Conservation (phyloP, 2,888 invertebrate species). For the Agapostemon virescens region DNA sequence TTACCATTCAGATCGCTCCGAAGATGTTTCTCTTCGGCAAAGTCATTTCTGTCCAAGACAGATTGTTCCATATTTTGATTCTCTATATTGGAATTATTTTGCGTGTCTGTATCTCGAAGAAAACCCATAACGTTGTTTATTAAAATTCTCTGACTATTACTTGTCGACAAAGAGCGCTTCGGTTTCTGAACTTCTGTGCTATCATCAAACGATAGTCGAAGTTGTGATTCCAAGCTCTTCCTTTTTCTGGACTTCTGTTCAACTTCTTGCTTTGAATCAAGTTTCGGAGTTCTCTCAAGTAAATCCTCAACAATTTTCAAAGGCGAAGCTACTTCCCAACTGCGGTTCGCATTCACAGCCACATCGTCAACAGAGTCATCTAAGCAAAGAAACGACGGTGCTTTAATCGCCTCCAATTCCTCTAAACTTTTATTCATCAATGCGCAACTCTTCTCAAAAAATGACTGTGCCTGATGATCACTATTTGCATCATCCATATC, state of each 20-base stretch:
- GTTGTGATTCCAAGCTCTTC: neutral
- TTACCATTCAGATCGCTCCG: neutral
- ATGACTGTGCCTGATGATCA: slow-evolving; percentile 7
- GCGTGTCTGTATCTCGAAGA: neutral
- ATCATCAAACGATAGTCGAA: neutral
- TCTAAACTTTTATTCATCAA: slow-evolving; percentile 35
- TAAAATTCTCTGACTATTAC: neutral
- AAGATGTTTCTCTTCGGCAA: neutral
- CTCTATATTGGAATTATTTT: slow-evolving; percentile 21
- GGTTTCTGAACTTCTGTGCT: neutral
- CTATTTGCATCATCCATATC: neutral
- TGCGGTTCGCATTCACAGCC: neutral
- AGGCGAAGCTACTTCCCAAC: neutral
- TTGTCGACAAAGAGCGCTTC: slow-evolving; percentile 18
- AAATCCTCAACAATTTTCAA: neutral
- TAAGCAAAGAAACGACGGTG: slow-evolving; percentile 64
- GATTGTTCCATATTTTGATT: slow-evolving; percentile 14
- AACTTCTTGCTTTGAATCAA: neutral
- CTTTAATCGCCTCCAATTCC: slow-evolving; percentile 64
- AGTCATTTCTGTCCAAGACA: neutral
- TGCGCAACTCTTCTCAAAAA: slow-evolving; percentile 1
- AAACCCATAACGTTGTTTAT: neutral
- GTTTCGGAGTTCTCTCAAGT: neutral
- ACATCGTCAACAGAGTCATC: slow-evolving; percentile 32
- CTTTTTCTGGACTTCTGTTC: neutral